Evolutionary conservation across 1,140 invertebrate species (phyloP), one percentile per base, ranked within the genome.

Genomic region (Manduca sexta): DNA sequence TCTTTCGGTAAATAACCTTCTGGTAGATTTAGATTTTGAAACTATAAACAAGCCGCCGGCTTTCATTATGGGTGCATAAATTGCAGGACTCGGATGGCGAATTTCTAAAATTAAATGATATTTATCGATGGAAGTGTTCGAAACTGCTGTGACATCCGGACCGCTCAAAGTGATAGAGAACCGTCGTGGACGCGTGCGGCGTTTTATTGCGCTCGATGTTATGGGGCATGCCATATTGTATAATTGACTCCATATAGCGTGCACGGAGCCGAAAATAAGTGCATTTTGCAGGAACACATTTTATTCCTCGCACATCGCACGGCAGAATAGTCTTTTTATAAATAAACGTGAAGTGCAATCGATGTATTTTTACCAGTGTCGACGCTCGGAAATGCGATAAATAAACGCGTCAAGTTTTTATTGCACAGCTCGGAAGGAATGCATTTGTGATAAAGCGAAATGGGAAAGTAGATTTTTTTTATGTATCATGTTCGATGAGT

Each of bases 121-220:
- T 70, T 58, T 68, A 73, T 56, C 64, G 57, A 57, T 49, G 56
- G 64, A 60, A 58, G 48, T 52, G 56, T 60, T 55, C 13, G 34
- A 50, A 65, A 65, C 60, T 61, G 55, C 59, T 60, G 64, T 56
- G 62, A 70, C 64, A 64, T 69, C 64, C 67, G 65, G 57, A 47
- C 45, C 58, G 71, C 80, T 83, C 76, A 80, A 80, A 83, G 76
- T 69, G 71, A 77, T 74, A 64, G 73, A 61, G 58, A 71, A 68
- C 50, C 59, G 60, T 56, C 62, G 60, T 51, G 56, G 60, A 60
- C 68, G 61, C 52, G 14, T 12, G 48, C 48, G 45, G 37, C 49
- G 56, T 67, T 77, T 78, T 76, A 81, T 75, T 70, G 64, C 64
- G 37, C 15, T 34, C 50, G 45, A 30, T 30, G 21, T 43, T 29